phyloP scores from a whole-genome alignment of 35 echinoderm and acorn worm genomes.

The Holothuria glaberrima region DNA sequence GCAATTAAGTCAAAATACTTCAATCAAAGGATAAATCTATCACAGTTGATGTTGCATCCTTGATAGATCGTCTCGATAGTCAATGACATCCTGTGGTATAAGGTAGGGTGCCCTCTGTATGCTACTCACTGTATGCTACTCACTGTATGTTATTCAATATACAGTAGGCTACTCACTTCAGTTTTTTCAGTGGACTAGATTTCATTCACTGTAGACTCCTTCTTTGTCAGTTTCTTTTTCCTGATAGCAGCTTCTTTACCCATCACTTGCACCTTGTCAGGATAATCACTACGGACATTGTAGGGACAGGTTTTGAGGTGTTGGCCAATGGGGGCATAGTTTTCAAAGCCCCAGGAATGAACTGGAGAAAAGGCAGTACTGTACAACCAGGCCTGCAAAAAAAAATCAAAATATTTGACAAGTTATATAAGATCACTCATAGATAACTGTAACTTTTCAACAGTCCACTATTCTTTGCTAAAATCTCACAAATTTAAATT shows the following conservation, averaged over 20 bases:
- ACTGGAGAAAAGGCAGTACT: constrained; percentile 89
- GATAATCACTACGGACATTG: constrained; percentile 63
- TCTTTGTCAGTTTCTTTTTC: constrained; percentile 14
- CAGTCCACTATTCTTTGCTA: too few species aligned
- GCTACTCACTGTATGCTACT: not conserved
- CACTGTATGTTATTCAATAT: not conserved
- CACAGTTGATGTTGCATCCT: too few species aligned
- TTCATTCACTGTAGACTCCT: not conserved
- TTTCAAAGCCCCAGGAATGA: constrained; percentile 80
- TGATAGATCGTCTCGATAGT: too few species aligned
- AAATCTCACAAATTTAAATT: too few species aligned
- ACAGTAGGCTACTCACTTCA: not conserved
- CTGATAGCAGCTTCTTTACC: constrained; percentile 34
- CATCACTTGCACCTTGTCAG: constrained; percentile 76
- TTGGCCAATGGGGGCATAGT: constrained; percentile 73
- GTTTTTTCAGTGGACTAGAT: not conserved
- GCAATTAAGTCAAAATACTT: too few species aligned
- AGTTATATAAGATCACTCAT: too few species aligned
- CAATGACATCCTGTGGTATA: too few species aligned
- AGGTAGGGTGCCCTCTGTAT: too few species aligned
- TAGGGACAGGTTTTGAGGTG: constrained; percentile 82
- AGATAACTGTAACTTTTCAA: too few species aligned
- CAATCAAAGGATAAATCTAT: too few species aligned
- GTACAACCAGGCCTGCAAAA: constrained; percentile 86
- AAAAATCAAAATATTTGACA: not conserved